A percentile compares a stretch with the other conserved stretches of the same genome.
These are phyloP conservation scores for Phainopepla nitens DNA, from an alignment of 2,113 vertebrate genomes.

Conservation along the genomic window DNA sequence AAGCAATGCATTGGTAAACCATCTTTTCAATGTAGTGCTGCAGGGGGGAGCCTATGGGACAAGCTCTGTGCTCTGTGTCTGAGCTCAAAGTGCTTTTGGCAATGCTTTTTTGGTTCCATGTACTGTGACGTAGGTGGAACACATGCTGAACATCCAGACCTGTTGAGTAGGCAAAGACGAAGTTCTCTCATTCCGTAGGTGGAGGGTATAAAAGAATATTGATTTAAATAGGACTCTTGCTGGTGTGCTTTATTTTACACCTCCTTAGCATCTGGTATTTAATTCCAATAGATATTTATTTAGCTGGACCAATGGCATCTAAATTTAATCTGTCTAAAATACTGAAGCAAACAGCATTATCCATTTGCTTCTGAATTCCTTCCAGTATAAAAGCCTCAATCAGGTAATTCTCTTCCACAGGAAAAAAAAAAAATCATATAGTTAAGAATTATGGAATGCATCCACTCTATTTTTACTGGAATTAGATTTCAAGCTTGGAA, in stretches of 20 bases:
- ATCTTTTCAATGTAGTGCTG: neutral
- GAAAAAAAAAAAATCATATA: fast-evolving
- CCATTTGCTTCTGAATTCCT: neutral
- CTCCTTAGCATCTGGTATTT: constrained; percentile 15
- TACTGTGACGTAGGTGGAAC: neutral
- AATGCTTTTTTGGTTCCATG: neutral
- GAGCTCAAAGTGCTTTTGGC: neutral
- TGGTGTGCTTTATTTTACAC: constrained; percentile 2
- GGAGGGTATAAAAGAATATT: neutral
- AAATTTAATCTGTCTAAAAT: neutral
- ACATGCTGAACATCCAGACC: constrained; percentile 13
- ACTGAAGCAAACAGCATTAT: neutral
- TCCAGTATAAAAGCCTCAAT: neutral
- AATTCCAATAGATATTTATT: neutral
- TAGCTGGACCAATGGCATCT: neutral
- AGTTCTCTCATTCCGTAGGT: neutral
- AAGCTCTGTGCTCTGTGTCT: neutral
- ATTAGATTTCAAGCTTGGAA: neutral
- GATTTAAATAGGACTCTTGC: neutral
- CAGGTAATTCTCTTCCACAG: neutral
- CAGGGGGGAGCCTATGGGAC: neutral
- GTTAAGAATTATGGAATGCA: neutral
- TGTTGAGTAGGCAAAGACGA: neutral
- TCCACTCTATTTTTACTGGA: neutral
- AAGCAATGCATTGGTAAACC: neutral